phyloP scores from a whole-genome alignment of 1,140 invertebrate species.

The Theocolax elegans region DNA sequence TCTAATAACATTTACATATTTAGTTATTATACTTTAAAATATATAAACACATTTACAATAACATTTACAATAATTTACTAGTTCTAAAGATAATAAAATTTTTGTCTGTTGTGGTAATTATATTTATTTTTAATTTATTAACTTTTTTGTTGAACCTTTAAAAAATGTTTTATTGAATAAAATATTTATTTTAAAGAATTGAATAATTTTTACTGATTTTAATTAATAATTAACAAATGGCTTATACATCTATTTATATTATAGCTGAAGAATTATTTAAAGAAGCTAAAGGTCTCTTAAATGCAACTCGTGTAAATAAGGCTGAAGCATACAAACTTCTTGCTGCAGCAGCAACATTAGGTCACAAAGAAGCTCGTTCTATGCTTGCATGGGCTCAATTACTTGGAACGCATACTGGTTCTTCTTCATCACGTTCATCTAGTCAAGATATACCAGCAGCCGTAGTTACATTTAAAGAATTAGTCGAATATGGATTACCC shows the following conservation, averaged over 20 bases:
- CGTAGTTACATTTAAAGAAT: conserved; percentile 79
- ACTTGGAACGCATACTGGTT: conserved; percentile 77
- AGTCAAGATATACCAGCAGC: conserved; percentile 83
- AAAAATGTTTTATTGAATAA: too few relatives aligned
- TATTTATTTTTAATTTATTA: too few relatives aligned
- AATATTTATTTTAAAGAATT: too few relatives aligned
- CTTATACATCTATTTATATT: too few relatives aligned
- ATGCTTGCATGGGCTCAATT: conserved; percentile 88
- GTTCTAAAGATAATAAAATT: too few relatives aligned
- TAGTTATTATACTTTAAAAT: too few relatives aligned
- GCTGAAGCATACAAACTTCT: conserved; percentile 75
- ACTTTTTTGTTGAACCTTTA: not conserved
- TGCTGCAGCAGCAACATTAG: conserved; percentile 79
- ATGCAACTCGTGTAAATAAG: conserved; percentile 75
- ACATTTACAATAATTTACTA: too few relatives aligned
- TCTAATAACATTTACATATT: too few relatives aligned
- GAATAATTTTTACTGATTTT: too few relatives aligned
- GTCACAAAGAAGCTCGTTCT: conserved; percentile 83
- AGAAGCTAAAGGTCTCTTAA: conserved; percentile 73
- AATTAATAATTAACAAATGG: too few relatives aligned
- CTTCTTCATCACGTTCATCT: conserved; percentile 62
- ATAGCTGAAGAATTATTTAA: conserved; percentile 77
- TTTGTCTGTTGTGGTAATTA: too few relatives aligned
- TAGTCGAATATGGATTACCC: conserved; percentile 83
- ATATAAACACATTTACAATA: too few relatives aligned